Evolutionary conservation across 2,888 invertebrate species (phyloP).

Genomic region (Anarsia innoxiella): DNA sequence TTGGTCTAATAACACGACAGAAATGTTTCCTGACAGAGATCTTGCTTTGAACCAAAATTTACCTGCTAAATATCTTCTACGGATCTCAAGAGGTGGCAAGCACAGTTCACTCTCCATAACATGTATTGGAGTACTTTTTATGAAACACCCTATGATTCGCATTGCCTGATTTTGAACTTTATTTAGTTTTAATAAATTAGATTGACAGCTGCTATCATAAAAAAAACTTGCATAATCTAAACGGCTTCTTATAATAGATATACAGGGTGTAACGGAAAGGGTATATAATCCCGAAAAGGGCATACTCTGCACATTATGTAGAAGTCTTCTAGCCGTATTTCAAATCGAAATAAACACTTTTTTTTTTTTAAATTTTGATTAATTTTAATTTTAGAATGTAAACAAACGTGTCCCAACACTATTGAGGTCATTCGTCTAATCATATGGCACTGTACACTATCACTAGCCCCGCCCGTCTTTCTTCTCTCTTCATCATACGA

Average conservation of each 20-base stretch:
- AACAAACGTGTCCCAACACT: too few relatives aligned
- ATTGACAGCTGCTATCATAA: slow-evolving; percentile 12
- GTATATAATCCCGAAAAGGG: too few relatives aligned
- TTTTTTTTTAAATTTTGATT: too few relatives aligned
- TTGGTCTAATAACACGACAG: background rate
- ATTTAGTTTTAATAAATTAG: slow-evolving; percentile 17
- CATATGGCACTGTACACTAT: too few relatives aligned
- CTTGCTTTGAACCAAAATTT: slow-evolving; percentile 17
- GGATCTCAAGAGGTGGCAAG: slow-evolving; percentile 14
- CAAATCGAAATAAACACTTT: too few relatives aligned
- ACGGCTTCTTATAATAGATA: slow-evolving; percentile 20
- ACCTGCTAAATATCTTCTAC: slow-evolving; percentile 15
- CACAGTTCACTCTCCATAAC: slow-evolving; percentile 19
- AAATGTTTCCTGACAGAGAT: slow-evolving; percentile 1
- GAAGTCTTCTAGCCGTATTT: too few relatives aligned
- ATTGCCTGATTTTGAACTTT: slow-evolving; percentile 20
- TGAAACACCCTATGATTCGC: slow-evolving; percentile 19
- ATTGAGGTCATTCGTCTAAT: too few relatives aligned
- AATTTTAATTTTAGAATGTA: too few relatives aligned
- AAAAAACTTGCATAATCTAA: slow-evolving; percentile 20
- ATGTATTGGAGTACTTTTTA: slow-evolving; percentile 19
- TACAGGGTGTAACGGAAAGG: too few relatives aligned
- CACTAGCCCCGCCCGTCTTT: too few relatives aligned
- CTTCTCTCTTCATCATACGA: too few relatives aligned
- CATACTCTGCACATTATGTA: too few relatives aligned